These are phyloP conservation scores for Zaprionus ornatus DNA, from an alignment of 1,140 invertebrate genomes.

Conservation along the genomic window DNA sequence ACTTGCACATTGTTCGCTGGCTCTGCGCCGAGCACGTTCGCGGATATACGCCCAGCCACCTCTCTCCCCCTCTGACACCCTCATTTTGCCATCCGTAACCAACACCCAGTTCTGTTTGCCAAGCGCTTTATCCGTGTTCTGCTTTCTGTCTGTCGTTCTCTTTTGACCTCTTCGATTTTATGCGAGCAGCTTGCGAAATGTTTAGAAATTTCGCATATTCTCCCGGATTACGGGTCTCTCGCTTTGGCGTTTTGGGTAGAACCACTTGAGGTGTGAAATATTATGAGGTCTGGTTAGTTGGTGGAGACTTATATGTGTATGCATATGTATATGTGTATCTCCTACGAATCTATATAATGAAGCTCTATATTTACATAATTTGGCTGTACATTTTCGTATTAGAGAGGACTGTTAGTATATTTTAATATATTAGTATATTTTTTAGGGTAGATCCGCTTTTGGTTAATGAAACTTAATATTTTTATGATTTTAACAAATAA, in stretches of 20 bases:
- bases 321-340: too few species aligned
- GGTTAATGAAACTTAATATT: too few species aligned
- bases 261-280: not conserved
- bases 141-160: constrained; percentile 18
- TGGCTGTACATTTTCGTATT: too few species aligned
- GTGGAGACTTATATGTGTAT: too few species aligned
- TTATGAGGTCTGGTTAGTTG: not conserved
- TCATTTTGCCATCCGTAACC: not conserved
- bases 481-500: too few species aligned
- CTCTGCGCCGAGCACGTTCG: constrained; percentile 62
- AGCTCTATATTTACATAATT: too few species aligned
- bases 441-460: too few species aligned
- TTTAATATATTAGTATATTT: too few species aligned
- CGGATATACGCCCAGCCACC: constrained; percentile 42
- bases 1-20: constrained; percentile 81
- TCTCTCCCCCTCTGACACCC: not conserved
- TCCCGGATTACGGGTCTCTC: not conserved
- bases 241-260: not conserved
- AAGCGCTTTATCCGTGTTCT: constrained; percentile 6
- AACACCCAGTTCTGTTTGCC: not conserved
- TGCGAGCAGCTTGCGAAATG: constrained; percentile 12
- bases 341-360: too few species aligned
- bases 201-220: constrained; percentile 20
- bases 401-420: too few species aligned
- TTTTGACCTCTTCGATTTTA: constrained; percentile 31